Evolutionary conservation across 2,113 vertebrate species (phyloP), one percentile per base, ranked within the genome.

Genomic region (Otocyon megalotis): DNA sequence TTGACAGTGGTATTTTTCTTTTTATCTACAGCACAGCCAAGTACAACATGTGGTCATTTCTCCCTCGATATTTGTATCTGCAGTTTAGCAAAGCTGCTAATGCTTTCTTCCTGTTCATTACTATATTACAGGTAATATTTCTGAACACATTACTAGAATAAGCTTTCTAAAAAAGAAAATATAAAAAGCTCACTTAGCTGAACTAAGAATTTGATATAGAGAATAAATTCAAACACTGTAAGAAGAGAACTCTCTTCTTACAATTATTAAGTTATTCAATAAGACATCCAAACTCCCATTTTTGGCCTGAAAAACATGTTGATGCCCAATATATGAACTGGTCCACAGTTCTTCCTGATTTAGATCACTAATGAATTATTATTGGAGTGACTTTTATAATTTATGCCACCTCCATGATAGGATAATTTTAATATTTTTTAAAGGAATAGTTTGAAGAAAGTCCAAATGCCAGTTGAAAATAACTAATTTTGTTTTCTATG

Each of bases 81-180:
- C 97, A 96, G 56, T 96, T 97, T 17, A 65, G 87, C 82, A 97
- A 91, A 77, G 35, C 76, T 72, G 97, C 93, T 62, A 95, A 91
- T 53, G 76, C 30, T 58, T 95, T 97, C 76, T 96, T 97, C 69
- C 48, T 97, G 12, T 72, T 95, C 93, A 95, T 97, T 77, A 71
- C 76, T 37, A 79, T 90, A 71, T 74, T 96, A 54, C 93, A 95
- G 95, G 93, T 97, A 90, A 95, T 63, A 17, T 62, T 76, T 77
- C 89, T 82, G 32, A 69, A 35, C 32, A n/a, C 17, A 9, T 17
- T 58, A 13, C 35, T 90, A 54, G 16, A 35, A 35, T 76, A 43
- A 67, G 28, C 32, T 74, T 69, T 35, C 43, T 37, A 58, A 15
- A 14, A 50, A 54, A 74, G 53, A 93, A 87, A 24, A 56, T 63